Base-by-base conservation (phyloP, 1,140 invertebrate species). In the Conus ventricosus region DNA sequence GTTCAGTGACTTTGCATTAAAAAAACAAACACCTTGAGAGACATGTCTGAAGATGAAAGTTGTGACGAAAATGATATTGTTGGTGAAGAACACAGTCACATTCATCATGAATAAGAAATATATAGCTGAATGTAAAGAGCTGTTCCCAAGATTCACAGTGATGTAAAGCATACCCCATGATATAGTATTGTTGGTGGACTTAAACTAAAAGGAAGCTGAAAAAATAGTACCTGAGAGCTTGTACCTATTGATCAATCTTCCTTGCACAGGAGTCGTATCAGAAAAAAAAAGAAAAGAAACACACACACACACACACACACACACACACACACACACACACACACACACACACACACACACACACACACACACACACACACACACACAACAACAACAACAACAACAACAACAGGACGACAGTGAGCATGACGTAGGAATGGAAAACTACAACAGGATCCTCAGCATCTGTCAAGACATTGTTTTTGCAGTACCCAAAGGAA, bases 201-300 rank as follows among this genome's bases (percentile, higher is more conserved):
- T 27, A 17, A 2, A 6, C 25, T n/a, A 27, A 51, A 25, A 51
- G 17, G 25, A 78, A 6, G 25, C 76, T 78, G 76, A 78, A 17
- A 27, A 39, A 7, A 17, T 78, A 78, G 25, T 78, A 13, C 76
- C n/a, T 39, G 76, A 2, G 76, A 51, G 76, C 39, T 78, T 78
- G 76, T 78, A 78, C 76, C 10, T 78, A 17, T 20, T 78, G 76
- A 51, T 78, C 25, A 78, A 78, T 51, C 76, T 78, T 78, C 76
- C 51, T 27, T 78, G 76, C 0, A 8, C 76, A 78, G 76, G 25
- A 7, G 25, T 51, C 76, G 7, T 51, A 7, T 11, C 27, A 4
- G 76, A 78, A 13, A 27, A 78, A n/a, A n/a, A n/a, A n/a, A n/a
- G n/a, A n/a, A n/a, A n/a, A n/a, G n/a, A n/a, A n/a, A n/a, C n/a